Percentiles rank a stretch among this genome's conserved stretches.
Conservation (phyloP, 2,888 invertebrate genomes). For the Torymus tubicola region DNA sequence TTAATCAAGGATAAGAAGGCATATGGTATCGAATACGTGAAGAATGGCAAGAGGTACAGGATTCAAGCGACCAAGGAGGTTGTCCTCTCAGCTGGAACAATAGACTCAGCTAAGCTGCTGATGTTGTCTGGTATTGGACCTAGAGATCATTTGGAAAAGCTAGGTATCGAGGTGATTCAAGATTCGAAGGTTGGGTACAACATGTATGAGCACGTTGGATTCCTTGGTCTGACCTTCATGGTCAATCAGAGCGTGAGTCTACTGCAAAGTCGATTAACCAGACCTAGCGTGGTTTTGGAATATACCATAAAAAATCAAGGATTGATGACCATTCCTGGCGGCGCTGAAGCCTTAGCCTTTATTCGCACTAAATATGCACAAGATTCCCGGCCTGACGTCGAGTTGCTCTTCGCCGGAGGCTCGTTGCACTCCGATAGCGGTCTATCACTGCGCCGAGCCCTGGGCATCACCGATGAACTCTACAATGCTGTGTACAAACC, state of each 20-base stretch:
- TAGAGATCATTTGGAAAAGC: slow-evolving; percentile 78
- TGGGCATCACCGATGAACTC: slow-evolving; percentile 72
- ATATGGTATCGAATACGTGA: slow-evolving; percentile 75
- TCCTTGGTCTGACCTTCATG: slow-evolving; percentile 83
- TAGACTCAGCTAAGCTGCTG: slow-evolving; percentile 87
- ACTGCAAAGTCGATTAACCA: slow-evolving; percentile 61
- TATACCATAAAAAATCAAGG: slow-evolving; percentile 72
- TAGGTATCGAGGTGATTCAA: slow-evolving; percentile 80
- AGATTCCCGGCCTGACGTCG: slow-evolving; percentile 73
- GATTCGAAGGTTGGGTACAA: slow-evolving; percentile 83
- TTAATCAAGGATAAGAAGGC: slow-evolving; percentile 68
- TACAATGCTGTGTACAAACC: slow-evolving; percentile 76
- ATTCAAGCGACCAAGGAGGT: slow-evolving; percentile 81
- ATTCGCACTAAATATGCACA: slow-evolving; percentile 75
- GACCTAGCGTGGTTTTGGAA: slow-evolving; percentile 69
- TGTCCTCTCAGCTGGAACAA: slow-evolving; percentile 84
- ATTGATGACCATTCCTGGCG: slow-evolving; percentile 74
- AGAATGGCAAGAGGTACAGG: slow-evolving; percentile 78
- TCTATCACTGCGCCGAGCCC: slow-evolving; percentile 68
- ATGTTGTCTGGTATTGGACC: slow-evolving; percentile 84
- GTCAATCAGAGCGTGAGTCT: slow-evolving; percentile 81
- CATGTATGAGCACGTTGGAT: slow-evolving; percentile 83
- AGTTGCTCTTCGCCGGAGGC: slow-evolving; percentile 78
- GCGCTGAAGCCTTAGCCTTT: slow-evolving; percentile 76
- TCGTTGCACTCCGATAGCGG: slow-evolving; percentile 78